phyloP scores from a whole-genome alignment of 1,140 invertebrate genomes.

The Anoplolepis gracilipes region DNA sequence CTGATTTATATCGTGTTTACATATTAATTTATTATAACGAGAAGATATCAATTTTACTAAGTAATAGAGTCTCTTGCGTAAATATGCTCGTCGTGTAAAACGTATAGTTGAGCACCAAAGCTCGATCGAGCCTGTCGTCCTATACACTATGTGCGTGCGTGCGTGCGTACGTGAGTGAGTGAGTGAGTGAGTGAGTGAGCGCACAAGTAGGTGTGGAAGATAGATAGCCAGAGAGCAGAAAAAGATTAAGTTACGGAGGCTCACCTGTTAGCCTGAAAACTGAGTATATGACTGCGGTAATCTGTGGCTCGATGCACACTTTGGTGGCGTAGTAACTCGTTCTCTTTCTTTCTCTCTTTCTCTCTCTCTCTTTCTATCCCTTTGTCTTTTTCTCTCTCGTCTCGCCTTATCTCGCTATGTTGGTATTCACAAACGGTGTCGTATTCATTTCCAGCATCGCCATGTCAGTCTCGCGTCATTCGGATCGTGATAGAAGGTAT shows the following conservation, averaged over 20 bases:
- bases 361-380: neutral
- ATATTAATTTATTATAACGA: neutral
- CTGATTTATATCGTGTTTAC: slow-evolving; percentile 6
- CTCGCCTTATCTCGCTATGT: slow-evolving; percentile 25
- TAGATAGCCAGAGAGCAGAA: slow-evolving; percentile 48
- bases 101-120: neutral
- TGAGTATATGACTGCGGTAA: slow-evolving; percentile 48
- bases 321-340: slow-evolving; percentile 14
- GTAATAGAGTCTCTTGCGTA: neutral
- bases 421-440: slow-evolving; percentile 36
- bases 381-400: slow-evolving; percentile 14
- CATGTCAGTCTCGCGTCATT: slow-evolving; percentile 44
- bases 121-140: slow-evolving; percentile 1
- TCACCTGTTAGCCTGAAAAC: slow-evolving; percentile 65
- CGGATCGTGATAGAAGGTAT: slow-evolving; percentile 18
- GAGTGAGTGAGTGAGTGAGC: neutral
- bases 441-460: slow-evolving; percentile 28
- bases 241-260: slow-evolving; percentile 66
- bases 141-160: too few species aligned
- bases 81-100: neutral
- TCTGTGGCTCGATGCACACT: slow-evolving; percentile 29
- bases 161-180: neutral
- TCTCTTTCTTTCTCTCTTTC: neutral
- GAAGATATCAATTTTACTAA: neutral
- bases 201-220: neutral